Conservation (phyloP, 2,888 invertebrate species). For the Eledone cirrhosa region DNA sequence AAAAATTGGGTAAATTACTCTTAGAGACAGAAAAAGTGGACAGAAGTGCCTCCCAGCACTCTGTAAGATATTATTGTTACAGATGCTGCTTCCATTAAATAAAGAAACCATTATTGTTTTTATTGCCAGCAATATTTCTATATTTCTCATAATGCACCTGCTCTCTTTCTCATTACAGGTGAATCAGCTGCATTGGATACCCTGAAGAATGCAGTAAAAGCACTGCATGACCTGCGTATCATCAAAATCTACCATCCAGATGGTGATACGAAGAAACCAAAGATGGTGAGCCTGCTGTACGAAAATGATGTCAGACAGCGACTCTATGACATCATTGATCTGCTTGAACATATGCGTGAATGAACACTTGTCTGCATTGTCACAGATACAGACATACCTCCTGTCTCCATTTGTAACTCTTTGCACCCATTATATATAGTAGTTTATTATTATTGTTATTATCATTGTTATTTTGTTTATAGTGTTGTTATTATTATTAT, state of each 20-base stretch:
- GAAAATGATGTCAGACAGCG: slow-evolving; percentile 46
- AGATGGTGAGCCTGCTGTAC: slow-evolving; percentile 50
- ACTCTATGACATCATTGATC: slow-evolving; percentile 44
- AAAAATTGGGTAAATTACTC: too few species aligned
- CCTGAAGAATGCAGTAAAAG: slow-evolving; percentile 82
- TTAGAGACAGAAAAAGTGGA: too few species aligned
- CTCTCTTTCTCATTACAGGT: slow-evolving; percentile 71
- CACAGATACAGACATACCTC: too few species aligned
- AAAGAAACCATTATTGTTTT: too few species aligned
- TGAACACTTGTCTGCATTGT: slow-evolving; percentile 26
- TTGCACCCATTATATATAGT: not conserved
- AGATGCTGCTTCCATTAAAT: too few species aligned
- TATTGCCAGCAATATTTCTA: too few species aligned
- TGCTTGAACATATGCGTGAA: slow-evolving; percentile 43
- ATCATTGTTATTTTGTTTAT: too few species aligned
- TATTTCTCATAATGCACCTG: too few species aligned
- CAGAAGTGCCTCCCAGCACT: too few species aligned
- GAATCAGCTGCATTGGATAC: slow-evolving; percentile 89
- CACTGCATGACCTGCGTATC: slow-evolving; percentile 83
- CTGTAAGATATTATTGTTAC: too few species aligned
- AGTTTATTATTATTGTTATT: too few species aligned
- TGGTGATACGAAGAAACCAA: slow-evolving; percentile 36
- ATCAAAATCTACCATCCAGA: slow-evolving; percentile 71
- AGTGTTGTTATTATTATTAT: too few species aligned
- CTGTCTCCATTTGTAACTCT: not conserved